Evolutionary conservation across 2,888 invertebrate species (phyloP).

Genomic region (Enoplolaimus lenunculus): DNA sequence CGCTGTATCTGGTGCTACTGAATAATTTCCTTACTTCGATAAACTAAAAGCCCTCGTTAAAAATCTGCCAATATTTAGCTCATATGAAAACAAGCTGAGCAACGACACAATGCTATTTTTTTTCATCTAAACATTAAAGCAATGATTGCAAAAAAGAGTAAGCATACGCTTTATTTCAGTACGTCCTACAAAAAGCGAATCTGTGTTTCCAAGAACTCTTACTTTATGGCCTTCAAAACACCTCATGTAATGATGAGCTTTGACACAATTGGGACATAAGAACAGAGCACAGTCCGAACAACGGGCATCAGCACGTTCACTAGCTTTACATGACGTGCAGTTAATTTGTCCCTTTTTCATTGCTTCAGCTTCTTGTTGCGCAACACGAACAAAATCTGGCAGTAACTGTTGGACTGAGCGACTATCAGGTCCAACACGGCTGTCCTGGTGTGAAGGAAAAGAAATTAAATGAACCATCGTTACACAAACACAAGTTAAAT

Average conservation of each 20-base stretch:
- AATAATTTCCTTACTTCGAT: no score
- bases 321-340: slow-evolving; percentile 87
- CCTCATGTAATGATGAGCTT: slow-evolving; percentile 87
- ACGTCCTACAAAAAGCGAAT: no score
- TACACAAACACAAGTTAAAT: slow-evolving; percentile 15
- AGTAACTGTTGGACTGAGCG: slow-evolving; percentile 56
- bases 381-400: slow-evolving; percentile 67
- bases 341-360: slow-evolving; percentile 55
- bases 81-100: no score
- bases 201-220: no score
- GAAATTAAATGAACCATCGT: background rate
- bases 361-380: slow-evolving; percentile 46
- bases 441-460: no score
- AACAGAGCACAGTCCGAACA: slow-evolving; percentile 89
- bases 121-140: no score
- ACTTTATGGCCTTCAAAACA: slow-evolving; percentile 78
- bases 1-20: no score
- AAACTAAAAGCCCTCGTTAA: no score
- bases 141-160: no score
- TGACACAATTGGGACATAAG: slow-evolving; percentile 79
- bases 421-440: slow-evolving; percentile 36
- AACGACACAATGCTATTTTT: no score
- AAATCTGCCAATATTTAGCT: no score
- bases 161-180: no score
- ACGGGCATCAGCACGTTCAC: slow-evolving; percentile 78